These are phyloP conservation scores for Drosophila navojoa DNA, from an alignment of 1,140 invertebrate species.

Conservation along the genomic window DNA sequence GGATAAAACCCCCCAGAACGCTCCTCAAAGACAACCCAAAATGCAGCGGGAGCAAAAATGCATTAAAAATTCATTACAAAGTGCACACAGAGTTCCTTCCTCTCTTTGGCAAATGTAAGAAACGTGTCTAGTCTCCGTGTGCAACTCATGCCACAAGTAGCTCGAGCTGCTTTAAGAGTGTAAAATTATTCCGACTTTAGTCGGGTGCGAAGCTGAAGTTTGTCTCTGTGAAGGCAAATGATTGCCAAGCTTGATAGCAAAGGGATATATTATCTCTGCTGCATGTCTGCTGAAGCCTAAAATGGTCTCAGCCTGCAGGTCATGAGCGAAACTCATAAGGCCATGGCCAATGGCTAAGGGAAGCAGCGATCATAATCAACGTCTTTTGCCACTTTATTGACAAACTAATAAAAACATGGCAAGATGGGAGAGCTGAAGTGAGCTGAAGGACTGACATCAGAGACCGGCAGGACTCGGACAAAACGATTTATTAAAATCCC, in stretches of 20 bases:
- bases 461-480: constrained; percentile 30
- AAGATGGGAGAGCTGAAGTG: not conserved
- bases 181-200: not conserved
- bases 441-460: not conserved
- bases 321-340: constrained; percentile 64
- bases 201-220: not conserved
- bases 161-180: not conserved
- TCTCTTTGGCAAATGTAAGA: constrained; percentile 45
- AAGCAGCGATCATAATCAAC: constrained; percentile 69
- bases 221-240: not conserved
- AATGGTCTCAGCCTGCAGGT: constrained; percentile 52
- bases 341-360: constrained; percentile 1
- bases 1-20: constrained; percentile 1
- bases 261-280: constrained; percentile 50
- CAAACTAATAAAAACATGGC: constrained; percentile 73
- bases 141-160: not conserved
- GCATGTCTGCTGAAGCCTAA: constrained; percentile 26
- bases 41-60: constrained; percentile 46
- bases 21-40: constrained; percentile 13
- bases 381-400: constrained; percentile 79
- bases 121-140: constrained; percentile 48
- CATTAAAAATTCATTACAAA: constrained; percentile 78
- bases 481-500: constrained; percentile 81
- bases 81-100: constrained; percentile 31
- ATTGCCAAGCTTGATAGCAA: constrained; percentile 23